Percentiles rank a stretch among this genome's conserved stretches.
phyloP scores from a whole-genome alignment of 1,140 invertebrate genomes.

The Manduca sexta region DNA sequence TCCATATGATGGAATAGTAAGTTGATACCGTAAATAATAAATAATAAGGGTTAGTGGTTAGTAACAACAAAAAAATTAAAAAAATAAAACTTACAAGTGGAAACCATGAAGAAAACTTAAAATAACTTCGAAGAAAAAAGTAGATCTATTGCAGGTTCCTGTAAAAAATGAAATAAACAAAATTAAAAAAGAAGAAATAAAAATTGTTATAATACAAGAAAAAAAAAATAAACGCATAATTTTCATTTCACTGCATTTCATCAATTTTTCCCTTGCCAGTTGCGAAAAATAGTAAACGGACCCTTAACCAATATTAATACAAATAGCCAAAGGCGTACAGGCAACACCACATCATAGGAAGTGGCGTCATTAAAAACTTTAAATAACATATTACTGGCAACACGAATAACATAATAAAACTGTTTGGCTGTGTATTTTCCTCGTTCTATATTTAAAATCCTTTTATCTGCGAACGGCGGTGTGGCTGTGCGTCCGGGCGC shows the following conservation, averaged over 20 bases:
- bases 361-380: neutral
- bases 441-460: conserved; percentile 40
- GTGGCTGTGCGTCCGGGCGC: conserved; percentile 20
- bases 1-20: neutral
- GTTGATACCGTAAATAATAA: neutral
- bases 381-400: conserved; percentile 2
- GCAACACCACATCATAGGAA: too few relatives aligned
- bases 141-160: conserved; percentile 33
- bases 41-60: conserved; percentile 17
- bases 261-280: too few relatives aligned
- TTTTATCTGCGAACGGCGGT: conserved; percentile 29
- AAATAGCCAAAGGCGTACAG: too few relatives aligned
- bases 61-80: conserved; percentile 24
- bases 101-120: conserved; percentile 59
- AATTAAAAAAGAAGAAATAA: conserved; percentile 30
- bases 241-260: too few relatives aligned
- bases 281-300: too few relatives aligned
- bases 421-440: conserved; percentile 20
- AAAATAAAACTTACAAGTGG: conserved; percentile 56
- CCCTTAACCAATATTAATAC: too few relatives aligned
- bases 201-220: conserved; percentile 16
- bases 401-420: conserved; percentile 10
- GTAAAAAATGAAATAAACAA: conserved; percentile 45
- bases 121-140: conserved; percentile 32
- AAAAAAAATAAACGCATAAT: neutral